Conservation (phyloP, 2,797 vertebrate genomes). For the Anguilla obscura region DNA sequence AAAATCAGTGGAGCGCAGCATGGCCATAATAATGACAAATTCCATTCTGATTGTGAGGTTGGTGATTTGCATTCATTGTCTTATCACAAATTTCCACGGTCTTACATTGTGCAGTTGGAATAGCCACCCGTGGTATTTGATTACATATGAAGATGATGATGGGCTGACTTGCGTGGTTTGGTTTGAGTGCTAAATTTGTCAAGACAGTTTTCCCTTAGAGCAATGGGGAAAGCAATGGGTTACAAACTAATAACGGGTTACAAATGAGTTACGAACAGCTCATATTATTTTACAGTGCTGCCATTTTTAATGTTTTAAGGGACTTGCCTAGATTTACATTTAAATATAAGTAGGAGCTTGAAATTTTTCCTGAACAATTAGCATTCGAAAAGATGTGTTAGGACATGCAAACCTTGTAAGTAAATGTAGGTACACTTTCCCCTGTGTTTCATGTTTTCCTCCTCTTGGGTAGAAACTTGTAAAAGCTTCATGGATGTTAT, state of each 20-base stretch:
- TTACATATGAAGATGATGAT: neutral
- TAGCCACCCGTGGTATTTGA: neutral
- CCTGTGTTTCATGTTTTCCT: neutral
- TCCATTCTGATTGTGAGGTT: neutral
- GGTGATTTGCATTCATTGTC: constrained; percentile 30
- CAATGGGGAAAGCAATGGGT: neutral
- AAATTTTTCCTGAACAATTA: neutral
- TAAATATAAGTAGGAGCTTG: neutral
- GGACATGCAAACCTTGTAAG: neutral
- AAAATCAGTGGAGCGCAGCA: neutral
- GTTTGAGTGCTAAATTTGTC: neutral
- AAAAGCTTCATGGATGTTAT: neutral
- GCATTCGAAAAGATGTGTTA: neutral
- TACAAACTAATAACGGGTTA: neutral
- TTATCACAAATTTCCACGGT: constrained; percentile 26
- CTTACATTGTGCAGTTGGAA: neutral
- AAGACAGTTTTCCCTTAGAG: neutral
- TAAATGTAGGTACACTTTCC: neutral
- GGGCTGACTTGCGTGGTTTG: neutral
- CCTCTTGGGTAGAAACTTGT: neutral
- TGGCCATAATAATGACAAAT: neutral
- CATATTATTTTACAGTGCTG: neutral
- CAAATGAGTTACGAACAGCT: neutral
- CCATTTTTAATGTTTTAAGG: neutral
- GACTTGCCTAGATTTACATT: neutral